Base-by-base conservation (phyloP, 2,888 invertebrate species). In the Amphipoea lucens region DNA sequence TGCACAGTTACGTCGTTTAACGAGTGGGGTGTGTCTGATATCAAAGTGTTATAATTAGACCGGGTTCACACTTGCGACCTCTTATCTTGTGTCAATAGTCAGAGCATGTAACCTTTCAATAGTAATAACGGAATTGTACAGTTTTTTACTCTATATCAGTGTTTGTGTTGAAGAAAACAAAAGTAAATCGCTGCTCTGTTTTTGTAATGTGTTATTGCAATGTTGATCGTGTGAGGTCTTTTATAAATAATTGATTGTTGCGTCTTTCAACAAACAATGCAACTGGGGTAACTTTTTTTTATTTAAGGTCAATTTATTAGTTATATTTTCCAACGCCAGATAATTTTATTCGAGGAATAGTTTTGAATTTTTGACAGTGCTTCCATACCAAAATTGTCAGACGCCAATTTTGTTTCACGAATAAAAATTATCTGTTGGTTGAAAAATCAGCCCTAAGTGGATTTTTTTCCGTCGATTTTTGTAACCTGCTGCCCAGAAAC, bases 11-110 rank as follows among this genome's bases (percentile, higher is more conserved):
- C 89, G 87, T 85, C 79, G 76, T 83, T 88, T 84, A 76, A 88
- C 73, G 81, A 86, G 74, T 72, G 78, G 88, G 91, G 90, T 90
- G 90, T 90, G 90, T 89, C 87, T 60, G 83, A 82, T 83, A 87
- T 67, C 69, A 70, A 45, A 76, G n/a, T 79, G 48, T 78, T 87
- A 79, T 83, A 79, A 83, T 88, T 81, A 81, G 51, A 76, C 23
- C 29, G 74, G 85, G 88, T 81, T 88, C 85, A 83, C 54, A 71
- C 48, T 74, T 54, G 65, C 77, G 87, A 90, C 89, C 87, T 82
- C 40, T 79, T 90, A 91, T 91, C 90, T 84, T 23, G 54, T 74
- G 82, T 86, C 85, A 85, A 76, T 74, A 73, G 81, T 79, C 40
- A 40, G 40, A 40, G 40, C 4, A 40, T 29, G 29, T 29, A 29